Evolutionary conservation across 2,797 vertebrate species (phyloP).

Genomic region (Remorina albescens): DNA sequence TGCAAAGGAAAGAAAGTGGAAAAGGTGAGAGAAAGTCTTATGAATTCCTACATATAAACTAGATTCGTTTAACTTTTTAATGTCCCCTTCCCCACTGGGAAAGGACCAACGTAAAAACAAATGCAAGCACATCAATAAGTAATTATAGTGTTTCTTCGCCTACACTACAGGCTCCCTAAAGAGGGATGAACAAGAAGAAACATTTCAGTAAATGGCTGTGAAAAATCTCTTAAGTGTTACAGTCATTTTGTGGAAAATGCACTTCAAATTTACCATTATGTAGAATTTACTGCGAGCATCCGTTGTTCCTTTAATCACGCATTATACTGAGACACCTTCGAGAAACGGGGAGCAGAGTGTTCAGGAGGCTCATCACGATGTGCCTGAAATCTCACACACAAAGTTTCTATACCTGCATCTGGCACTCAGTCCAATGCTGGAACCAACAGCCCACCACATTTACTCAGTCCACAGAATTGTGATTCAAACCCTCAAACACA

Average conservation of each 20-base stretch:
- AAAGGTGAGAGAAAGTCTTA: constrained; percentile 10
- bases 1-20: constrained; percentile 1
- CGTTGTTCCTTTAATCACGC: constrained; percentile 28
- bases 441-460: not conserved
- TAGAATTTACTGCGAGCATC: not conserved
- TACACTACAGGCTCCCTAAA: constrained; percentile 69
- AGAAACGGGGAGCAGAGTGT: not conserved
- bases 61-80: constrained; percentile 21
- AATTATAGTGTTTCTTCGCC: constrained; percentile 76
- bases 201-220: constrained; percentile 47
- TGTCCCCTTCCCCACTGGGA: constrained; percentile 21
- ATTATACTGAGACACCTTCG: not conserved
- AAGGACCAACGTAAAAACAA: constrained; percentile 76
- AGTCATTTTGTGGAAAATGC: constrained; percentile 18
- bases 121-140: constrained; percentile 81
- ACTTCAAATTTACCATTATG: constrained; percentile 13
- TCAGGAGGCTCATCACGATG: constrained; percentile 14
- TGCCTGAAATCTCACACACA: constrained; percentile 14
- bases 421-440: constrained; percentile 14
- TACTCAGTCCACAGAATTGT: constrained; percentile 14
- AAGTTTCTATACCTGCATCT: not conserved
- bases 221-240: constrained; percentile 43
- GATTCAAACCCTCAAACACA: constrained; percentile 31
- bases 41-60: constrained; percentile 3
- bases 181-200: constrained; percentile 75